Percentiles rank a stretch among this genome's conserved stretches.
These are phyloP conservation scores for Caenorhabditis sulstoni DNA, from an alignment of 2,888 invertebrate genomes.

Conservation along the genomic window DNA sequence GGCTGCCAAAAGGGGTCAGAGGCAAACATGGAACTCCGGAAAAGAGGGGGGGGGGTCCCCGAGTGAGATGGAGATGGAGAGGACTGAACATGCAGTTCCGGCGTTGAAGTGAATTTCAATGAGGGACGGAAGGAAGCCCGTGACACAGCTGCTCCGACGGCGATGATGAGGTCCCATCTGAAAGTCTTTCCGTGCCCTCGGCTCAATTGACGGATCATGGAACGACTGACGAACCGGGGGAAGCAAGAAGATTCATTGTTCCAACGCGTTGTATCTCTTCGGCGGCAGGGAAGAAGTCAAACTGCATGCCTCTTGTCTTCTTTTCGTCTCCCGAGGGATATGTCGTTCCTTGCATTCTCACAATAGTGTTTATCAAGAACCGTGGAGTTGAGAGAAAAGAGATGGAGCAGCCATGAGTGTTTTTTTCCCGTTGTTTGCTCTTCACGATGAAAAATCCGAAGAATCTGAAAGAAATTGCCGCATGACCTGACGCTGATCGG, in stretches of 20 bases:
- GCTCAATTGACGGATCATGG: conserved; percentile 11
- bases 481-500: neutral
- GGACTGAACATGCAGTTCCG: conserved; percentile 32
- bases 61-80: conserved; percentile 17
- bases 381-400: conserved; percentile 9
- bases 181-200: neutral
- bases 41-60: conserved; percentile 15
- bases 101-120: conserved; percentile 49
- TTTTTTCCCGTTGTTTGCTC: neutral
- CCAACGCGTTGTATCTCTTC: neutral
- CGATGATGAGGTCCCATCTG: conserved; percentile 19
- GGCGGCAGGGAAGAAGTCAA: conserved; percentile 17
- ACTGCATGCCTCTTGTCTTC: conserved; percentile 30
- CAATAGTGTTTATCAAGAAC: conserved; percentile 52
- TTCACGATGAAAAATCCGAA: neutral
- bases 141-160: conserved; percentile 34
- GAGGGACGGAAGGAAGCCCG: conserved; percentile 37
- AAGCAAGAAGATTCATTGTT: neutral
- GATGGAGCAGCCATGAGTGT: neutral
- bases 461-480: neutral
- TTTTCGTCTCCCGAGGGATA: conserved; percentile 43
- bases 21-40: conserved; percentile 26
- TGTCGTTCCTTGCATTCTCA: conserved; percentile 18
- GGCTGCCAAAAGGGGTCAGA: conserved; percentile 5
- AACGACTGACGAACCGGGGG: neutral